These are phyloP conservation scores for Aphodius sticticus DNA, from an alignment of 2,888 invertebrate genomes.

Conservation along the genomic window DNA sequence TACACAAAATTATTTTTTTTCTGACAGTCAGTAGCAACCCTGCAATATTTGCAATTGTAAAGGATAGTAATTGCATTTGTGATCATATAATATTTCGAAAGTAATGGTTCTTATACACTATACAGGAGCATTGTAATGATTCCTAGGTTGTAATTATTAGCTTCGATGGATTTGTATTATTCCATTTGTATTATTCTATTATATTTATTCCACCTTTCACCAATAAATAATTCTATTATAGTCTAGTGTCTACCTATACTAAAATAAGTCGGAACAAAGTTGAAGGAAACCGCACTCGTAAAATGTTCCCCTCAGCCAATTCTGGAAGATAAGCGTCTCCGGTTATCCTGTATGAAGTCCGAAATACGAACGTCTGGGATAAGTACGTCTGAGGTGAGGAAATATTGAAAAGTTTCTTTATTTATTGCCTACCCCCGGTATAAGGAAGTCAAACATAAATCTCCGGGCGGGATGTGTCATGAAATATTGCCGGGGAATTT, in stretches of 20 bases:
- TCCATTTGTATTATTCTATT: neutral
- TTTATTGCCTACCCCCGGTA: constrained; percentile 16
- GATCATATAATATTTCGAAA: too few species aligned
- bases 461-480: constrained; percentile 7
- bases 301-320: neutral
- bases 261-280: neutral
- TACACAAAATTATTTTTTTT: too few species aligned
- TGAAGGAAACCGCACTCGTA: neutral
- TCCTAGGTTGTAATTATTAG: too few species aligned
- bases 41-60: too few species aligned
- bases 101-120: too few species aligned
- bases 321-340: neutral
- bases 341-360: neutral
- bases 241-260: neutral
- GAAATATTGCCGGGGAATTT: constrained; percentile 17
- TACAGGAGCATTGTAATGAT: too few species aligned
- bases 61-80: too few species aligned
- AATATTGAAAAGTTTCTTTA: constrained; percentile 27
- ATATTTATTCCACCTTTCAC: neutral
- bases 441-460: constrained; percentile 23
- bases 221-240: too few species aligned
- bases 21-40: too few species aligned
- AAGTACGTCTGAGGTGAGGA: constrained; percentile 4
- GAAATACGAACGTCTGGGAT: neutral
- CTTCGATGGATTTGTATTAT: neutral